These are phyloP conservation scores for Eucera pruinosa DNA, from an alignment of 2,888 invertebrate species.

Conservation along the genomic window DNA sequence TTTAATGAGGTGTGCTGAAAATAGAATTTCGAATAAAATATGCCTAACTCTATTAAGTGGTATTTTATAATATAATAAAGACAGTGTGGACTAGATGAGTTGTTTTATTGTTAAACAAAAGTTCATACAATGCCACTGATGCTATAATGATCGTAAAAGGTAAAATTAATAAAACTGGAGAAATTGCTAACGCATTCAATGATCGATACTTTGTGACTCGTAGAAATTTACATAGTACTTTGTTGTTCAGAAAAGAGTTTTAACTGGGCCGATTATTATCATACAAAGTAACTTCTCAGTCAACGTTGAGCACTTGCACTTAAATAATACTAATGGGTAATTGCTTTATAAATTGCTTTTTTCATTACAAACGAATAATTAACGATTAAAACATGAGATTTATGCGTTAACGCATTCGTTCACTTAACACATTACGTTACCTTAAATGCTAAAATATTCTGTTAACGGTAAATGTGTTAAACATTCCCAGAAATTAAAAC, in stretches of 20 bases:
- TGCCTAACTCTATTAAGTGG: too few species aligned
- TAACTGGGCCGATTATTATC: neutral
- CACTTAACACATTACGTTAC: too few species aligned
- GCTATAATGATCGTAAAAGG: neutral
- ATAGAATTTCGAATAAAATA: too few species aligned
- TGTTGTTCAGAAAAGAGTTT: neutral
- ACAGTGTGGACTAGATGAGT: conserved; percentile 31
- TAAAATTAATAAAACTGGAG: neutral
- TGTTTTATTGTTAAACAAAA: conserved; percentile 28
- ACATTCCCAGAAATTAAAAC: neutral
- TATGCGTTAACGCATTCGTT: too few species aligned
- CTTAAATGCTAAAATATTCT: too few species aligned
- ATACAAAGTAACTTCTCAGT: neutral
- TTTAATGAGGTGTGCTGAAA: too few species aligned
- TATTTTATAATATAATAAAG: too few species aligned
- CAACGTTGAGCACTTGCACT: conserved; percentile 20
- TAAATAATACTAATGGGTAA: neutral
- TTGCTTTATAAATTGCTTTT: conserved; percentile 6
- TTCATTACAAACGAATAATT: neutral
- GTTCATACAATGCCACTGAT: conserved; percentile 21
- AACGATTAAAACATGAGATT: neutral
- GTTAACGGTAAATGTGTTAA: too few species aligned
- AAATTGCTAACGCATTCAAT: neutral
- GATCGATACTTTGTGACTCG: neutral
- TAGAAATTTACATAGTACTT: neutral